Percentiles rank a stretch among this genome's conserved stretches.
These are phyloP conservation scores for Dinomys branickii DNA, from an alignment of 2,113 vertebrate genomes.

Conservation along the genomic window DNA sequence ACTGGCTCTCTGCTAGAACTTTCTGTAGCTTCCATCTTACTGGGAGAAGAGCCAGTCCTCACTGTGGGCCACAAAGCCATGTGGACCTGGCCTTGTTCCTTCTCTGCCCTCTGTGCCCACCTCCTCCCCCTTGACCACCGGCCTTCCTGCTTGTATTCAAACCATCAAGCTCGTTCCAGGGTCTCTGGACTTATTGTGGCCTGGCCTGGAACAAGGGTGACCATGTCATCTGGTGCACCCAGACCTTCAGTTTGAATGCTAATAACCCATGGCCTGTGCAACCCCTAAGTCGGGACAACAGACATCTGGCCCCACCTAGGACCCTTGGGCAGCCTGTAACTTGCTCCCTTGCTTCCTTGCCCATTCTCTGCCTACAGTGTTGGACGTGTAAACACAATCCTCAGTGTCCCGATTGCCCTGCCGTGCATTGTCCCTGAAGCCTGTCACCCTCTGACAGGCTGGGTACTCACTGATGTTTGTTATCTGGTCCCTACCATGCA, in stretches of 20 bases:
- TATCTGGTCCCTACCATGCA: background rate
- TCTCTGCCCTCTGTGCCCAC: accelerated
- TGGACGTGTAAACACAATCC: accelerated
- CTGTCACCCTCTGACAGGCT: background rate
- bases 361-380: background rate
- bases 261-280: background rate
- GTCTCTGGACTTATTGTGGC: background rate
- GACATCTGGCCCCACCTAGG: background rate
- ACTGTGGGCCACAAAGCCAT: background rate
- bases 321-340: too few relatives aligned
- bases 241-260: background rate
- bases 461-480: too few relatives aligned
- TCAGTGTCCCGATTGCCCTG: background rate
- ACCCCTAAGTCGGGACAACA: background rate
- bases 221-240: background rate
- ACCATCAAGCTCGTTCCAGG: background rate
- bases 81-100: accelerated
- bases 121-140: background rate
- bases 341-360: background rate
- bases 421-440: accelerated
- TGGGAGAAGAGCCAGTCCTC: background rate
- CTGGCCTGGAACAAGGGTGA: background rate
- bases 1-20: background rate
- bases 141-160: background rate
- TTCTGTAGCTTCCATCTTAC: background rate